Evolutionary conservation across 2,888 invertebrate genomes (phyloP).

Genomic region (Parasteatoda lunata): DNA sequence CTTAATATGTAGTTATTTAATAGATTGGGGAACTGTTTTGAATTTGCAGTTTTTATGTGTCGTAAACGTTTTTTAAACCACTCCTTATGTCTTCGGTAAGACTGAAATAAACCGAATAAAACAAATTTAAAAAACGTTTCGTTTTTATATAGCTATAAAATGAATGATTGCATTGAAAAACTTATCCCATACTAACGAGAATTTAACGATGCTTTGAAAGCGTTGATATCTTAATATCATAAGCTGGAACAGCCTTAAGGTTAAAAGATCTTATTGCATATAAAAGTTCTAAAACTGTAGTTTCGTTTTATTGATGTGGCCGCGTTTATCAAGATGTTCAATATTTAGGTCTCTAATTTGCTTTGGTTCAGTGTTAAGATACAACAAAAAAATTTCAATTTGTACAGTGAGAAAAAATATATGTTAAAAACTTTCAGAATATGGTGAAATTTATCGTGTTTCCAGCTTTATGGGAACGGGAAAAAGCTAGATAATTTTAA

Average conservation of each 20-base stretch:
- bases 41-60: not conserved
- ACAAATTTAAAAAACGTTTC: not conserved
- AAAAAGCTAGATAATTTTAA: no score
- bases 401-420: no score
- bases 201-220: constrained; percentile 12
- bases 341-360: no score
- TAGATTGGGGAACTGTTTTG: not conserved
- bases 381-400: no score
- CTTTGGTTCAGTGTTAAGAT: no score
- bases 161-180: not conserved
- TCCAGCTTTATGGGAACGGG: no score
- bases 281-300: not conserved
- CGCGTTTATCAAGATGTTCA: not conserved
- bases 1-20: not conserved
- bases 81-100: not conserved
- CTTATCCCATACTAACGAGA: constrained; percentile 9
- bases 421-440: no score
- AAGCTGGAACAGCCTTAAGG: not conserved
- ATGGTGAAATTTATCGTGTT: no score
- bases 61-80: not conserved
- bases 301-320: not conserved
- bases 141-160: not conserved
- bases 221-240: not conserved
- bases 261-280: constrained; percentile 1
- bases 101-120: not conserved